Evolutionary conservation across 2,113 vertebrate genomes (phyloP), one percentile per base, ranked within the genome.

Genomic region (Dasypus novemcinctus): DNA sequence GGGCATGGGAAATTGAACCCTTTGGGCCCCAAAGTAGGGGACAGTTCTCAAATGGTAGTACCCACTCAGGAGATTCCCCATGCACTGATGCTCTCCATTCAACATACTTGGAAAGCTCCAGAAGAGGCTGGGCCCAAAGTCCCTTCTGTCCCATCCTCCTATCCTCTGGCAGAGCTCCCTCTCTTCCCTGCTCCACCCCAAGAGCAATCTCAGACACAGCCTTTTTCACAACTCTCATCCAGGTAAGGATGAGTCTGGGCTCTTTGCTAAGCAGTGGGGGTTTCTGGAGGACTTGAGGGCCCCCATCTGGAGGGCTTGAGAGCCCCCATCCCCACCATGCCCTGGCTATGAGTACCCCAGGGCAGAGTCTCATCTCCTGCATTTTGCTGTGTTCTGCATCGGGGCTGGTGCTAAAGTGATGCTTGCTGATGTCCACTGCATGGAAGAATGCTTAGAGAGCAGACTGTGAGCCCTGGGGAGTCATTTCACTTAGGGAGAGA

Each of bases 401-500:
- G 71, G 49, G 33, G 23, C 31, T 21, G 29, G 9, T 31, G 18
- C 72, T 10, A 0, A 91, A n/a, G 66, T 61, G 3, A 41, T 46
- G 36, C 7, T 88, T 15, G 0, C 15, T n/a, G 31, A 61, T 18
- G 46, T 29, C 64, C 12, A 20, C 6, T 2, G 33, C 0, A 4
- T 5, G 33, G 33, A 38, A 66, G 80, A 38, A 43, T 8, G 72
- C 49, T 13, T 12, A 46, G 17, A 86, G 43, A 11, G 21, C 10
- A n/a, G 15, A 23, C 13, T 9, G 33, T 6, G 6, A 46, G 75
- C 36, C 57, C 46, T 1, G 49, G 38, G 84, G 63, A 5, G 15
- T 57, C 33, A 1, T 23, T 96, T 93, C 91, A 97, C 96, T 93
- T 1, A 97, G 95, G 74, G 95, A 87, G 3, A 97, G 95, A 54